Percentiles rank a stretch among this genome's conserved stretches.
phyloP scores from a whole-genome alignment of 2,888 invertebrate species.

The Lithophane ornitopus region DNA sequence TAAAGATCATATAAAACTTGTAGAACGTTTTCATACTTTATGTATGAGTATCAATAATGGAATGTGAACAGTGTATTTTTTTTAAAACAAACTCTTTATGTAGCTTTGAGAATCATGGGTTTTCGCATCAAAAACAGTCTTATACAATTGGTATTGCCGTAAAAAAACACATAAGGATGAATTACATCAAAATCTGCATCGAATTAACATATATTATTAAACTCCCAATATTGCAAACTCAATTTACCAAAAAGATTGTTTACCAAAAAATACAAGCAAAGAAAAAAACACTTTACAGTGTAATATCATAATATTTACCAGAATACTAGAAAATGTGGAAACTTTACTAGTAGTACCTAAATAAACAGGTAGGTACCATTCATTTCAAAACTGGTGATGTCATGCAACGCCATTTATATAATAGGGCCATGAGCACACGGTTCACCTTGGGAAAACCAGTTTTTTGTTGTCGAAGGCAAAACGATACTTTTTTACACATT shows the following conservation, averaged over 20 bases:
- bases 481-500: slow-evolving; percentile 34
- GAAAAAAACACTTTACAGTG: slow-evolving; percentile 1
- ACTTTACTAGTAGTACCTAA: slow-evolving; percentile 13
- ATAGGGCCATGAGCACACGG: slow-evolving; percentile 71
- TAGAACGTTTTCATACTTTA: not conserved
- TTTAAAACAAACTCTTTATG: not conserved
- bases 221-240: not conserved
- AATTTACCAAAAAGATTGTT: not conserved
- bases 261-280: not conserved
- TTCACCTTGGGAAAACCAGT: slow-evolving; percentile 70
- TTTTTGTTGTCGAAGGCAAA: slow-evolving; percentile 37
- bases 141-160: not conserved
- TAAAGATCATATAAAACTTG: not conserved
- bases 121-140: not conserved
- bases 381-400: slow-evolving; percentile 65
- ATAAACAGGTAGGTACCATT: slow-evolving; percentile 30
- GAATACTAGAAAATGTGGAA: slow-evolving; percentile 10
- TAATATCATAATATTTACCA: slow-evolving; percentile 20
- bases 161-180: not conserved
- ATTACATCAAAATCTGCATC: not conserved
- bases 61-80: not conserved
- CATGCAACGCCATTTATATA: slow-evolving; percentile 72
- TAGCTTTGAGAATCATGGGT: not conserved
- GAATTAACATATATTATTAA: no score
- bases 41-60: not conserved